A percentile compares a stretch with the other conserved stretches of the same genome.
These are phyloP conservation scores for Chrysotoxum bicinctum DNA, from an alignment of 2,888 invertebrate species.

Conservation along the genomic window DNA sequence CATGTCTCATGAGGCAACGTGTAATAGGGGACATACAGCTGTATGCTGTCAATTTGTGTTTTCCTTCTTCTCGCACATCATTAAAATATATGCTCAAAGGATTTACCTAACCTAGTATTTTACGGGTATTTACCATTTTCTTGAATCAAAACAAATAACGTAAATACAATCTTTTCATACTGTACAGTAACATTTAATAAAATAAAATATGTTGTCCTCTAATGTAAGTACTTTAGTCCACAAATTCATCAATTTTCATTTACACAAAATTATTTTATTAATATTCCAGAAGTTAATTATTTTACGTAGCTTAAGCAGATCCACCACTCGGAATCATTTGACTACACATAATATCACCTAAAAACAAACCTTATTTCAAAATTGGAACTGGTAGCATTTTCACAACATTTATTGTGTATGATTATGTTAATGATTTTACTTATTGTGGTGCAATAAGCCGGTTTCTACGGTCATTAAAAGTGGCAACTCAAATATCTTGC, in stretches of 20 bases:
- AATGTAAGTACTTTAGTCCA: not conserved
- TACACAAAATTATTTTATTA: not conserved
- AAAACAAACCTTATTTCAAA: conserved; percentile 20
- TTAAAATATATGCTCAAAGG: too few relatives aligned
- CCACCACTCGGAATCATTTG: not conserved
- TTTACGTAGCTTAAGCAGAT: not conserved
- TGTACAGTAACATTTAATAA: not conserved
- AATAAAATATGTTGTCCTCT: conserved; percentile 1
- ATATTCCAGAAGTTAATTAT: conserved; percentile 27
- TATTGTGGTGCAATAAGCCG: conserved; percentile 79
- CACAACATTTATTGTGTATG: conserved; percentile 75
- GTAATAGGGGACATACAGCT: too few relatives aligned
- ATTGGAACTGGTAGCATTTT: conserved; percentile 56
- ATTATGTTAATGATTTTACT: conserved; percentile 79
- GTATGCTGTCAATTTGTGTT: too few relatives aligned
- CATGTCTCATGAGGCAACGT: too few relatives aligned
- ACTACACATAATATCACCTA: not conserved
- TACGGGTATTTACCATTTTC: too few relatives aligned
- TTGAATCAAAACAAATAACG: not conserved
- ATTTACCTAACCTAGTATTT: too few relatives aligned
- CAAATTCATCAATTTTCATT: not conserved
- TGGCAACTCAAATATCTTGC: conserved; percentile 83
- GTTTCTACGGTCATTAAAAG: conserved; percentile 81
- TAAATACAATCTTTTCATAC: too few relatives aligned
- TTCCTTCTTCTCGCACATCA: too few relatives aligned